Evolutionary conservation across 2,113 vertebrate genomes (phyloP).

Genomic region (Notechis scutatus): DNA sequence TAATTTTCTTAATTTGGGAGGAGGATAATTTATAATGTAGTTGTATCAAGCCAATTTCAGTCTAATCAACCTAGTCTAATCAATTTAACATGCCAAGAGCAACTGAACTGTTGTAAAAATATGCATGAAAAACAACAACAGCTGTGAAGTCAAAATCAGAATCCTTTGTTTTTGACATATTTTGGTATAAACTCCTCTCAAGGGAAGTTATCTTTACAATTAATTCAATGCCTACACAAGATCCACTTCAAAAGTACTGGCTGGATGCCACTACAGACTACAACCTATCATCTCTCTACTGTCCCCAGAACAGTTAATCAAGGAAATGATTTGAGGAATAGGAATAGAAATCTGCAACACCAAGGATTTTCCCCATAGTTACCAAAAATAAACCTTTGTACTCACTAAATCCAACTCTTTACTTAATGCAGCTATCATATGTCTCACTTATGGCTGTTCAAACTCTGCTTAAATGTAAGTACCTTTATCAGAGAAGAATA

Average conservation of each 20-base stretch:
- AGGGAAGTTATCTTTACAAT: background rate
- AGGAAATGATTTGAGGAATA: background rate
- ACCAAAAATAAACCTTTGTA: no score
- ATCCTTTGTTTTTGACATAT: conserved; percentile 1
- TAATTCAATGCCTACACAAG: background rate
- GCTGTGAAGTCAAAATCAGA: background rate
- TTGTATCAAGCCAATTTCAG: background rate
- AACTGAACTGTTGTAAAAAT: background rate
- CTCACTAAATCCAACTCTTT: no score
- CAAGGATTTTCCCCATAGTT: no score
- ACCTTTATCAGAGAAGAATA: no score
- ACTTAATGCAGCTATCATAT: no score
- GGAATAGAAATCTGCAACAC: no score
- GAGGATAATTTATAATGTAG: background rate
- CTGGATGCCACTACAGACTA: background rate
- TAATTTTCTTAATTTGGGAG: background rate
- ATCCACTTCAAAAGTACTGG: background rate
- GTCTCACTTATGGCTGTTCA: no score
- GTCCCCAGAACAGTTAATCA: background rate
- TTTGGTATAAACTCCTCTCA: background rate
- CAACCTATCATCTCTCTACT: background rate
- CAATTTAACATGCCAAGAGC: background rate
- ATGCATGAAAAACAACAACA: background rate
- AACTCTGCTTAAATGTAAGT: no score
- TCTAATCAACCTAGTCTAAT: background rate